Conservation (phyloP, 2,888 invertebrate genomes). For the Chirona hameri region DNA sequence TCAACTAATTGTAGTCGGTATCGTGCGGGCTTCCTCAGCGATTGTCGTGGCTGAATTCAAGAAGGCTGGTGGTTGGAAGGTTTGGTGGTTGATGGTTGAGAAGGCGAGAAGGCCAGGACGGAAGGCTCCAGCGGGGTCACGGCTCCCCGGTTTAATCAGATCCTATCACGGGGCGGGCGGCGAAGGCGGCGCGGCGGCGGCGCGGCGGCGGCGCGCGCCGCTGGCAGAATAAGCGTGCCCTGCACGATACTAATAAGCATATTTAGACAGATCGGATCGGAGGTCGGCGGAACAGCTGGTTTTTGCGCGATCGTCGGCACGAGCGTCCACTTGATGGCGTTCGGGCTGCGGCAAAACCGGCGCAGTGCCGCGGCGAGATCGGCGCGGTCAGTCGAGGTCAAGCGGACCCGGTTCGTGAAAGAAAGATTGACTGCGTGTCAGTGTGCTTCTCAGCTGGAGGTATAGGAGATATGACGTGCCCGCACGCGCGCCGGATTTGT, state of each 20-base stretch:
- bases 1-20: not conserved
- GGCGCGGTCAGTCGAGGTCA: too few species aligned
- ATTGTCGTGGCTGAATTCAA: not conserved
- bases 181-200: too few species aligned
- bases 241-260: not conserved
- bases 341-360: too few species aligned
- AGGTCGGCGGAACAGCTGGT: not conserved
- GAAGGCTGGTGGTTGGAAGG: not conserved
- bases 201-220: too few species aligned
- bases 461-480: not conserved
- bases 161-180: not conserved
- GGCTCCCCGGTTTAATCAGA: not conserved
- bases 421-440: not conserved
- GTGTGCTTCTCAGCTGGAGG: not conserved
- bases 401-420: too few species aligned
- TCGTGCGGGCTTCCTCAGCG: not conserved
- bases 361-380: too few species aligned
- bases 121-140: not conserved
- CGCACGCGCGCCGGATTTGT: not conserved
- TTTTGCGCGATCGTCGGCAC: not conserved
- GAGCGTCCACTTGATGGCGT: not conserved
- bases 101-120: not conserved
- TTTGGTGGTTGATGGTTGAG: too few species aligned
- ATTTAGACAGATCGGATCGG: constrained; percentile 5
- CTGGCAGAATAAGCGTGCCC: not conserved